Evolutionary conservation across 2,888 invertebrate species (phyloP).

Genomic region (Orthosia gothica): DNA sequence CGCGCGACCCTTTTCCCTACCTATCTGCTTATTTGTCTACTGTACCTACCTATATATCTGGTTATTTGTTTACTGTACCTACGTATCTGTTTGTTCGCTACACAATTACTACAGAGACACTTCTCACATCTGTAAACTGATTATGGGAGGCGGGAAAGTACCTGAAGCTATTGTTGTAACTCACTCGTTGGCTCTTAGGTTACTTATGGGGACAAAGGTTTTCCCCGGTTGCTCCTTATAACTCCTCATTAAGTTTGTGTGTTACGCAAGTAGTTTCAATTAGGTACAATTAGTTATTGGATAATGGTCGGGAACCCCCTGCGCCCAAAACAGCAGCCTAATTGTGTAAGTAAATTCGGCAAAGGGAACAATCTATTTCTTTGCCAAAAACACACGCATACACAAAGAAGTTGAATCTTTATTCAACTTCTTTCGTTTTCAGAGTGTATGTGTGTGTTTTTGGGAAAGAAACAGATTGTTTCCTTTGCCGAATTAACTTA

Average conservation of each 20-base stretch:
- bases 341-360: no score
- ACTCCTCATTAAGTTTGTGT: not conserved
- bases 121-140: not conserved
- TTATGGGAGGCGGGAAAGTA: conserved; percentile 1
- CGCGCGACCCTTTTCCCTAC: no score
- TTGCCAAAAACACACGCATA: no score
- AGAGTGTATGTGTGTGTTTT: no score
- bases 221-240: conserved; percentile 10
- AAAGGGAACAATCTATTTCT: no score
- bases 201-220: not conserved
- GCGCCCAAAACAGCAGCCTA: not conserved
- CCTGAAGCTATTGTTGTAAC: not conserved
- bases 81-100: not conserved
- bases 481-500: no score
- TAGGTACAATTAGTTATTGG: not conserved
- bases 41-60: no score
- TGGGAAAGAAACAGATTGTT: no score
- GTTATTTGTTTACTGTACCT: not conserved
- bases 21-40: no score
- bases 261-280: not conserved
- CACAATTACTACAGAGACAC: not conserved
- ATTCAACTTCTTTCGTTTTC: no score
- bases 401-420: no score
- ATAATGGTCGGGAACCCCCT: conserved; percentile 27
- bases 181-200: not conserved